Conservation (phyloP, 2,113 vertebrate genomes). For the Apteryx owenii region DNA sequence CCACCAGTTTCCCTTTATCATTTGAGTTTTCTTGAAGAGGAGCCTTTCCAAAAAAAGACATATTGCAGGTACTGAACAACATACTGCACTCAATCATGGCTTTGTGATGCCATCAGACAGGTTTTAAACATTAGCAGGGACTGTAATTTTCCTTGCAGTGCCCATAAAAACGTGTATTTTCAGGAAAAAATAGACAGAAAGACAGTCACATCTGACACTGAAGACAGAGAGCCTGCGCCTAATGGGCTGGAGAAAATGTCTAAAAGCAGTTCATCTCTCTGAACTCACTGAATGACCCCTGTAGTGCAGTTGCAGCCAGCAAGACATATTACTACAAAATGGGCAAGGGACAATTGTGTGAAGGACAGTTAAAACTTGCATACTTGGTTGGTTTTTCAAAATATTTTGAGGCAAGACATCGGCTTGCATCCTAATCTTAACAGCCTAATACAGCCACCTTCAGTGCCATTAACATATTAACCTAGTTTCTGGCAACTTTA, state of each 20-base stretch:
- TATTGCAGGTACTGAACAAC: background rate
- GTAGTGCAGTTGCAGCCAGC: background rate
- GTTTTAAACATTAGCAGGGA: slow-evolving; percentile 42
- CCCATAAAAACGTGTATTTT: slow-evolving; percentile 19
- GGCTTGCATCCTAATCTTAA: background rate
- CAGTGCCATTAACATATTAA: background rate
- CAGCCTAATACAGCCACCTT: background rate
- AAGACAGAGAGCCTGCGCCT: background rate
- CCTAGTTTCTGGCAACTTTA: background rate
- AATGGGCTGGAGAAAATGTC: slow-evolving; percentile 31
- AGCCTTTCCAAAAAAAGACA: slow-evolving; percentile 19
- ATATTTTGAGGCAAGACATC: background rate
- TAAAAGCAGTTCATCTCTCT: slow-evolving; percentile 14
- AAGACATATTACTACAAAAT: background rate
- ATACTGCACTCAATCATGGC: background rate
- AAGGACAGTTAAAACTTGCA: background rate
- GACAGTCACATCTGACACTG: background rate
- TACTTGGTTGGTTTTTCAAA: background rate
- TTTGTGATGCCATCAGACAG: slow-evolving; percentile 36
- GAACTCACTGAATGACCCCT: background rate
- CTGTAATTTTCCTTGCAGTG: slow-evolving; percentile 30
- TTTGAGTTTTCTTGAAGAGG: background rate
- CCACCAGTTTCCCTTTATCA: background rate
- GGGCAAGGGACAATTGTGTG: background rate
- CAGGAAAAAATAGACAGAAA: background rate